A percentile compares a stretch with the other conserved stretches of the same genome.
Evolutionary conservation across 2,113 vertebrate species (phyloP).

Genomic region (Eolophus roseicapilla): DNA sequence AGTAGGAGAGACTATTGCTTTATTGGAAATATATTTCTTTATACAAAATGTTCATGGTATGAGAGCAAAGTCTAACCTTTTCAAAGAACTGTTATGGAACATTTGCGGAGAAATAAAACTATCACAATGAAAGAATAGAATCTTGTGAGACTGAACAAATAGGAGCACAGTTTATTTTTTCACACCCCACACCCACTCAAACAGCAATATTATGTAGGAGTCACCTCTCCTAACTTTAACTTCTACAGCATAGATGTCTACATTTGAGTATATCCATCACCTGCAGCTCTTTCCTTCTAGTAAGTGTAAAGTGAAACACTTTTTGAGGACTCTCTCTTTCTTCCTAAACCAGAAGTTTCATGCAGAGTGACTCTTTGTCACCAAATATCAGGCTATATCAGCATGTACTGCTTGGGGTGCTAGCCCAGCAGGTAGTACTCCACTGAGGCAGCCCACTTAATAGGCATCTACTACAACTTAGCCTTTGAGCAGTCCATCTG

Average conservation of each 20-base stretch:
- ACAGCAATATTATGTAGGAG: not conserved
- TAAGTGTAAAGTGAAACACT: not conserved
- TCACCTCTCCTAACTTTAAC: not conserved
- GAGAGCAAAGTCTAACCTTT: not conserved
- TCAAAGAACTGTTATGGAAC: not conserved
- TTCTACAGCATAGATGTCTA: not conserved
- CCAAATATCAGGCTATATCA: not conserved
- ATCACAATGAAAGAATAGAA: not conserved
- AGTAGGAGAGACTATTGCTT: not conserved
- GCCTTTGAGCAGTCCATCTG: not conserved
- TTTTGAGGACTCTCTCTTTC: not conserved
- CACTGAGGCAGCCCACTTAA: not conserved
- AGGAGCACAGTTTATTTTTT: not conserved
- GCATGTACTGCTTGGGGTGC: not conserved
- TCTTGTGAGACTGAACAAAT: not conserved
- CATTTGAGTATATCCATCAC: not conserved
- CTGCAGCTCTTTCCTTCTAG: not conserved
- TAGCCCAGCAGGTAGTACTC: not conserved
- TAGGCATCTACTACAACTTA: not conserved
- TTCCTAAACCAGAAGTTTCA: not conserved
- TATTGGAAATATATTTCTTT: not conserved
- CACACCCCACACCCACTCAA: accelerated
- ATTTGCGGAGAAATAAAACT: not conserved
- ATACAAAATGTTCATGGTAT: not conserved
- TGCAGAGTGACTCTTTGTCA: not conserved